Evolutionary conservation across 2,797 vertebrate species (phyloP).

Genomic region (Poecile montanus): DNA sequence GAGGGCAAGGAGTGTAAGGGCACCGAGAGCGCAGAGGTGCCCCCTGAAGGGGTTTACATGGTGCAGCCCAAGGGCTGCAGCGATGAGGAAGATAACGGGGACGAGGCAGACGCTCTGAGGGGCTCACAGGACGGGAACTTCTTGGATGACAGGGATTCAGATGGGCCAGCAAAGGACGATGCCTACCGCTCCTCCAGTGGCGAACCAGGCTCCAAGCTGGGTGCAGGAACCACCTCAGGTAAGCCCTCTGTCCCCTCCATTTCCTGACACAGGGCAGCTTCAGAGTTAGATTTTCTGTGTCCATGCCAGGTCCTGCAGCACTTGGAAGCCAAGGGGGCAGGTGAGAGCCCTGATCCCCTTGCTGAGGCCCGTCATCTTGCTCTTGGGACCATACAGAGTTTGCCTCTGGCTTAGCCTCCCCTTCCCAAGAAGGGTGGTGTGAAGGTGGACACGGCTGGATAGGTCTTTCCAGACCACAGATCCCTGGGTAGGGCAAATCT

Average conservation of each 20-base stretch:
- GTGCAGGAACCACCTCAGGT: conserved; percentile 74
- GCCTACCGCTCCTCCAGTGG: conserved; percentile 74
- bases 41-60: conserved; percentile 97
- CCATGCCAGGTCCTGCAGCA: background rate
- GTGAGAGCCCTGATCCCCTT: background rate
- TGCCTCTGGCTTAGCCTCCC: background rate
- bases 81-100: conserved; percentile 90
- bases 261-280: accelerated
- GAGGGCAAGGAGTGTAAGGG: conserved; percentile 73
- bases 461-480: background rate
- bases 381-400: accelerated
- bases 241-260: background rate
- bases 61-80: conserved; percentile 97
- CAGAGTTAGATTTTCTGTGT: accelerated
- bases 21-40: conserved; percentile 79
- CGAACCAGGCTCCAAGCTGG: conserved; percentile 79
- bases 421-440: background rate
- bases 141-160: conserved; percentile 84
- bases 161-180: conserved; percentile 82
- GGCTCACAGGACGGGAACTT: conserved; percentile 81
- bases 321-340: background rate
- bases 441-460: background rate
- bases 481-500: background rate
- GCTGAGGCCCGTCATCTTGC: background rate
- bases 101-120: conserved; percentile 71